Evolutionary conservation across 2,797 vertebrate species (phyloP).

Genomic region (Hydrocynus forskahlii): DNA sequence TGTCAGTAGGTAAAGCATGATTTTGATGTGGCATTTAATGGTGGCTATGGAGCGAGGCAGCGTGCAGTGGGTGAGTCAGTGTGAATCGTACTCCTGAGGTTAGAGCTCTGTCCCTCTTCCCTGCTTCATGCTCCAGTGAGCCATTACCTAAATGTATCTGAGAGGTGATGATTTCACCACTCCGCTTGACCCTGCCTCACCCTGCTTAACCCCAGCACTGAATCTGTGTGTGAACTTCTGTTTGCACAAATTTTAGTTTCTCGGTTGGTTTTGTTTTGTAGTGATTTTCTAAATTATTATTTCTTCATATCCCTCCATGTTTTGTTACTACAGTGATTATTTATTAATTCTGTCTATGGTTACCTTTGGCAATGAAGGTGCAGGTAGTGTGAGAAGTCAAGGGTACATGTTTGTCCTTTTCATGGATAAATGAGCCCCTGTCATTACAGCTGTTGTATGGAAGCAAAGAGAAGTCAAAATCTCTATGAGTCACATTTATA

Average conservation of each 20-base stretch:
- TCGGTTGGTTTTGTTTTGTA: not conserved
- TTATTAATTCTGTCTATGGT: not conserved
- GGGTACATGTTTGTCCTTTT: conserved; percentile 43
- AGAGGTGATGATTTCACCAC: conserved; percentile 24
- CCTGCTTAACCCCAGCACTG: conserved; percentile 27
- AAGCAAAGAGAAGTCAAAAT: conserved; percentile 31
- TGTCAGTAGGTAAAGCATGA: not conserved
- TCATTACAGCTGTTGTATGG: conserved; percentile 27
- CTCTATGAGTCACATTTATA: conserved; percentile 31
- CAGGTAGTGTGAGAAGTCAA: not conserved
- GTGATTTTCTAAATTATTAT: not conserved
- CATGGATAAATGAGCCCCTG: conserved; percentile 3
- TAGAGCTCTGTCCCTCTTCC: conserved; percentile 13
- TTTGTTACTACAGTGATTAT: not conserved
- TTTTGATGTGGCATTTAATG: conserved; percentile 30
- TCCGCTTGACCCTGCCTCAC: not conserved
- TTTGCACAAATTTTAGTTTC: not conserved
- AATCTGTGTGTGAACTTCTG: not conserved
- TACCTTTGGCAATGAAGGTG: not conserved
- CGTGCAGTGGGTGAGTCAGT: conserved; percentile 29
- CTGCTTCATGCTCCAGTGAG: conserved; percentile 33
- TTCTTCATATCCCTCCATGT: too few species aligned
- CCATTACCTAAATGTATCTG: conserved; percentile 40
- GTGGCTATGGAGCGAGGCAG: conserved; percentile 14
- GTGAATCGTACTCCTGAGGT: conserved; percentile 41